Evolutionary conservation across 2,797 vertebrate species (phyloP).

Genomic region (Tapera naevia): DNA sequence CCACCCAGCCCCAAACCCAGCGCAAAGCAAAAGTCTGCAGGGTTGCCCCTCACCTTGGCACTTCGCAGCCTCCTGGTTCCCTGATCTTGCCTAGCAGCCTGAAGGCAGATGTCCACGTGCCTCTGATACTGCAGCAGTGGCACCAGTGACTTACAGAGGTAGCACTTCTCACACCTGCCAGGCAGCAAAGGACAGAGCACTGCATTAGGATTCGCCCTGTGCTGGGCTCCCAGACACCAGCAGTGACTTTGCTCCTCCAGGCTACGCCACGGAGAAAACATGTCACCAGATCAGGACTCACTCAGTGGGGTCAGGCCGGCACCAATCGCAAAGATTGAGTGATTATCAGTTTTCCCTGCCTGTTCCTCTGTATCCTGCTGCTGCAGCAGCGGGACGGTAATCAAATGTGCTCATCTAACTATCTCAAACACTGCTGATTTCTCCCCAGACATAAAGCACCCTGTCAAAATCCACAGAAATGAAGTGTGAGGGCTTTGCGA

Average conservation of each 20-base stretch:
- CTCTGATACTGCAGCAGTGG: slow-evolving; percentile 79
- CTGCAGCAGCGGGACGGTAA: slow-evolving; percentile 72
- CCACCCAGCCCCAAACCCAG: neutral
- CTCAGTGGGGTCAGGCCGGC: slow-evolving; percentile 58
- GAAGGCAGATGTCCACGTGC: slow-evolving; percentile 86
- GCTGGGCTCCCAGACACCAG: neutral
- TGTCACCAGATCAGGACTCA: slow-evolving; percentile 47
- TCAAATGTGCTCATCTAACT: slow-evolving; percentile 77
- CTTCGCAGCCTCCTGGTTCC: slow-evolving; percentile 56
- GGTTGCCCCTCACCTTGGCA: slow-evolving; percentile 66
- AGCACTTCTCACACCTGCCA: slow-evolving; percentile 86
- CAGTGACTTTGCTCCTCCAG: slow-evolving; percentile 47
- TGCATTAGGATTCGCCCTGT: slow-evolving; percentile 61
- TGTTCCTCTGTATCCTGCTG: slow-evolving; percentile 71
- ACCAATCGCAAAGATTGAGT: slow-evolving; percentile 61
- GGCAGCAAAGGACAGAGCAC: slow-evolving; percentile 67
- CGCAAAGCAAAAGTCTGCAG: neutral
- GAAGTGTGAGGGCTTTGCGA: slow-evolving; percentile 66
- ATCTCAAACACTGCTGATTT: slow-evolving; percentile 74
- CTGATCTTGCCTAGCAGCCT: slow-evolving; percentile 66
- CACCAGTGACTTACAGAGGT: slow-evolving; percentile 82
- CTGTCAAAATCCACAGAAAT: slow-evolving; percentile 77
- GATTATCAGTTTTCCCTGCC: slow-evolving; percentile 67
- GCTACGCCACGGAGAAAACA: neutral
- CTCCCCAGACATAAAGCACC: slow-evolving; percentile 76